Conservation (phyloP, 1,140 invertebrate species). For the Sycophaga agraensis region DNA sequence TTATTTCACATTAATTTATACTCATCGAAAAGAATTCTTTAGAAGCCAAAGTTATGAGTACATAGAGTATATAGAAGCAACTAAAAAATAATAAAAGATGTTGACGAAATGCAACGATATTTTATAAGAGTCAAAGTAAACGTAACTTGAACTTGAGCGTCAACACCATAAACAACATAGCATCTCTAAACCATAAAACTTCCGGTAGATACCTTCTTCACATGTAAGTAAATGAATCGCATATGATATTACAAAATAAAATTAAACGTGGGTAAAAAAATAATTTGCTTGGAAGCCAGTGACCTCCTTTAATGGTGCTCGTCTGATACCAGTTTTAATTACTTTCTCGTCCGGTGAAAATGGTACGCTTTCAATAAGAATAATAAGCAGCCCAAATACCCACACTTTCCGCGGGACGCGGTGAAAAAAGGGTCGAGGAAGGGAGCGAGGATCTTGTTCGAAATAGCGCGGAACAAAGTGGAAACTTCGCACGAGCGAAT, state of each 20-base stretch:
- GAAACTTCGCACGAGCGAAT: neutral
- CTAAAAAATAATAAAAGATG: no score
- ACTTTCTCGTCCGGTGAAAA: slow-evolving; percentile 6
- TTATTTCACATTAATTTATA: no score
- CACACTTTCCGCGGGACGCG: neutral
- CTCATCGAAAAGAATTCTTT: no score
- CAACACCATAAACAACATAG: no score
- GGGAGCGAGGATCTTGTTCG: no score
- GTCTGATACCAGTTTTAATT: slow-evolving; percentile 10
- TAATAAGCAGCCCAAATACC: neutral
- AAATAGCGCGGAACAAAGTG: neutral
- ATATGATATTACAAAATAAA: slow-evolving; percentile 5
- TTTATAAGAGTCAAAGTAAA: no score
- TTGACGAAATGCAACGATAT: neutral
- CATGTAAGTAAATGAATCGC: slow-evolving; percentile 9
- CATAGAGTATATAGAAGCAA: no score
- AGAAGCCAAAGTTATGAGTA: no score
- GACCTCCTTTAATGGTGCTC: neutral
- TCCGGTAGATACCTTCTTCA: no score
- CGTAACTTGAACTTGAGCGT: no score
- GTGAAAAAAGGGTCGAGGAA: no score
- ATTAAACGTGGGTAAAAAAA: neutral
- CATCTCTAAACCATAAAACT: no score
- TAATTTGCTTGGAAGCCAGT: neutral
- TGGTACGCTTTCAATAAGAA: neutral